Evolutionary conservation across 2,888 invertebrate genomes (phyloP).

Genomic region (Trachelus tabidus): DNA sequence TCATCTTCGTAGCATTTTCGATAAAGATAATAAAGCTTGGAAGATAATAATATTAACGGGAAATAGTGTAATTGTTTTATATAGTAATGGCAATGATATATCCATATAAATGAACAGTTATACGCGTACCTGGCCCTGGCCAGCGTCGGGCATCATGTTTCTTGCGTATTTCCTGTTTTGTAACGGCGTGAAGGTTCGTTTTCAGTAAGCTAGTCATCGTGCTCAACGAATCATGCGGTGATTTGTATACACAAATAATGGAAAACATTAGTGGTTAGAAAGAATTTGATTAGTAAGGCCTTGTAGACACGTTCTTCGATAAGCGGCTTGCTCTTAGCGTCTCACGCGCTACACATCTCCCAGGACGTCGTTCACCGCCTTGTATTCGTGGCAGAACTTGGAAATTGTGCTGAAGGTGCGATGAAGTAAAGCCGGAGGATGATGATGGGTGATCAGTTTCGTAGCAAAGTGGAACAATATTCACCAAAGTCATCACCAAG

Average conservation of each 20-base stretch:
- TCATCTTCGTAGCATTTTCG: background rate
- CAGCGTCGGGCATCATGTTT: constrained; percentile 1
- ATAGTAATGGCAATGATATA: background rate
- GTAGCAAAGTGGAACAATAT: constrained; percentile 88
- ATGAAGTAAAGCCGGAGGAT: constrained; percentile 70
- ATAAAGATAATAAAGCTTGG: background rate
- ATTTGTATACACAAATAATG: background rate
- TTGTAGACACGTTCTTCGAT: background rate
- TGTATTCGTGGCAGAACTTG: background rate
- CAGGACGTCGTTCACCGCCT: background rate
- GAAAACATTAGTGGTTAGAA: background rate
- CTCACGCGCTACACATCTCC: background rate
- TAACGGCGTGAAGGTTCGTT: background rate
- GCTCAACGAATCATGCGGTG: background rate
- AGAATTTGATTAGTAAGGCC: background rate
- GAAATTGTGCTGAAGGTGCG: constrained; percentile 34
- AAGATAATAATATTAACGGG: background rate
- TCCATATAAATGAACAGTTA: background rate
- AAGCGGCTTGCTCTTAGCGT: background rate
- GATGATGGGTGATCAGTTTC: constrained; percentile 94
- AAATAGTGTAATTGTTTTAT: background rate
- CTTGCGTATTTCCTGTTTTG: constrained; percentile 8
- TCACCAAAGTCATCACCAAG: constrained; percentile 95
- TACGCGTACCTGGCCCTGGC: background rate
- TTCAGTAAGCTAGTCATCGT: background rate